Evolutionary conservation across 2,113 vertebrate species (phyloP), one percentile per base, ranked within the genome.

Genomic region (Phodopus roborovskii): DNA sequence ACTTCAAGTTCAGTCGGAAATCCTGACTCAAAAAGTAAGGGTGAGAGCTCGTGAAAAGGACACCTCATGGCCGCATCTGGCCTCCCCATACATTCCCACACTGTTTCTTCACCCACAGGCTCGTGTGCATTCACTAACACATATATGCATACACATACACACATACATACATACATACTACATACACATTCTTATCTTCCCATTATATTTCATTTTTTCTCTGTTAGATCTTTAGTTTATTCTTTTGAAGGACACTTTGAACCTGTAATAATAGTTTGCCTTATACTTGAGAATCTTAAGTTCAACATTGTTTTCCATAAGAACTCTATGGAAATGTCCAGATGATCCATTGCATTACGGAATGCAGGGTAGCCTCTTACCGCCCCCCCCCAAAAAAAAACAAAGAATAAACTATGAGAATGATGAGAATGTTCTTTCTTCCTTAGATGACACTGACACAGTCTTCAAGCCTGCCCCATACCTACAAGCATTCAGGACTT

Each of bases 141-240:
- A 45, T 16, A 45, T 16, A 64, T 7, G 50, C 7, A 78, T 13
- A 53, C 10, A 33, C 1, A 50, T 8, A 30, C 4, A 75, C 2
- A 39, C 36, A 42, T 28, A 58, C 17, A 39, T 30, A 73, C 17
- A 73, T 3, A 42, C 30, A 13, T 50, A 79, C 48, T 17, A 19
- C 50, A 62, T 26, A 30, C 30, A 53, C 64, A 15, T 39, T 30
- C 48, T 79, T 64, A 45, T 77, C 62, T n/a, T 96, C 10, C 7
- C 33, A 48, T 87, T 87, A 74, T 82, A 78, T 91, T 96, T 82
- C 16, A 81, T 77, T 93, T 94, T 94, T 53, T 33, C 15, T 85
- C 9, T 58, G 22, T 48, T 33, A 78, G 66, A 48, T 77, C 24
- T 92, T 4, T 75, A 88, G n/a, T n/a, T 74, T 82, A 83, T 73